These are phyloP conservation scores for Aegithalos caudatus DNA, from an alignment of 2,113 vertebrate genomes.

Conservation along the genomic window DNA sequence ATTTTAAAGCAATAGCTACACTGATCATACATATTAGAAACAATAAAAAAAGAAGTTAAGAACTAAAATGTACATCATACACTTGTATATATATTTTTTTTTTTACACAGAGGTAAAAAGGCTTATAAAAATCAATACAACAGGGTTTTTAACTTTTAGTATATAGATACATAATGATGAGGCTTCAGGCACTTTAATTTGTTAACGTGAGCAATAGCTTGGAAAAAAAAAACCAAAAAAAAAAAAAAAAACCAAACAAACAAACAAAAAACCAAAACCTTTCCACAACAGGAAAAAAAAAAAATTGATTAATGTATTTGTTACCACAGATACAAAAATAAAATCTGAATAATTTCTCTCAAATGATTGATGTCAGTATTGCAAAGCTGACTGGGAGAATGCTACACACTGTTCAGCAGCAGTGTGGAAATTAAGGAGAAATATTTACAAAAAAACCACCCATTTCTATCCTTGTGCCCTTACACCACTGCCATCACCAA, in stretches of 20 bases:
- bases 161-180: conserved; percentile 85
- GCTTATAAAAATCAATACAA: conserved; percentile 90
- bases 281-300: conserved; percentile 67
- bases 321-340: conserved; percentile 88
- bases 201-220: conserved; percentile 85
- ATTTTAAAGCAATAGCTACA: conserved; percentile 89
- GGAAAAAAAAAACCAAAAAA: conserved; percentile 20
- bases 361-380: conserved; percentile 76
- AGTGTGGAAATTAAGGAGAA: conserved; percentile 70
- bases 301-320: conserved; percentile 78
- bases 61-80: conserved; percentile 98
- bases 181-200: conserved; percentile 94
- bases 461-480: conserved; percentile 72
- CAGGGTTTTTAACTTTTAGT: conserved; percentile 82
- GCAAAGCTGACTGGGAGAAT: conserved; percentile 75
- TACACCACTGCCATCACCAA: conserved; percentile 68
- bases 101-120: conserved; percentile 97
- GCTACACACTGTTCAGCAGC: conserved; percentile 69
- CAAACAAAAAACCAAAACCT: conserved; percentile 1
- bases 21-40: conserved; percentile 95
- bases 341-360: conserved; percentile 81
- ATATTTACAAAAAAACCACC: conserved; percentile 75
- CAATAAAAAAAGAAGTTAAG: conserved; percentile 89
- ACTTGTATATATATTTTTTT: conserved; percentile 92
- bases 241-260: background rate